Percentiles rank a stretch among this genome's conserved stretches.
Conservation (phyloP, 2,888 invertebrate genomes). For the Drosophila paracracens region DNA sequence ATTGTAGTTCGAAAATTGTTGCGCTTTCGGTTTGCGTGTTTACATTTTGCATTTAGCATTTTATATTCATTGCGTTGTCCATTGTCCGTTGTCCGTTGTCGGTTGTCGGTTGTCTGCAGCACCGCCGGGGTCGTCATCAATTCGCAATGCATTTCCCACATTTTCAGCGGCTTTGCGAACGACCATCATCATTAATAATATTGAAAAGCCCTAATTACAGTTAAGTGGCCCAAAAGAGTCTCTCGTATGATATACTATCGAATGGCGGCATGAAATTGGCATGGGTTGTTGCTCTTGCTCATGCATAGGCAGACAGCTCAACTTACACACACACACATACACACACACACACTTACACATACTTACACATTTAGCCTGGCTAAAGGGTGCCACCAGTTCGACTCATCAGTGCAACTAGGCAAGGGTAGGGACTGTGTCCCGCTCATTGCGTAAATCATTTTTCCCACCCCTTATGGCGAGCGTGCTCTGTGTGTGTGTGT, state of each 20-base stretch:
- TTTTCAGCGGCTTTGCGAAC: constrained; percentile 52
- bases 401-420: constrained; percentile 10
- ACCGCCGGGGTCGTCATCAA: constrained; percentile 67
- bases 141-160: constrained; percentile 80
- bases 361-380: constrained; percentile 43
- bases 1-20: constrained; percentile 78
- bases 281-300: constrained; percentile 5
- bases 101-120: constrained; percentile 33
- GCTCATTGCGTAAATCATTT: constrained; percentile 74
- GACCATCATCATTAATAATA: constrained; percentile 81
- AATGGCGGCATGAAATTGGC: constrained; percentile 9
- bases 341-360: background rate
- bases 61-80: constrained; percentile 63
- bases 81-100: constrained; percentile 21
- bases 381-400: constrained; percentile 45
- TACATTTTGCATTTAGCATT: constrained; percentile 60
- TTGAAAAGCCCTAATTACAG: constrained; percentile 80
- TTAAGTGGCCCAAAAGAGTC: constrained; percentile 75
- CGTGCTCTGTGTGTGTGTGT: constrained; percentile 12
- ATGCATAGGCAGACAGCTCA: constrained; percentile 13
- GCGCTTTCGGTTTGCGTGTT: constrained; percentile 78
- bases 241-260: constrained; percentile 12
- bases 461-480: constrained; percentile 66
- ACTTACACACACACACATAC: background rate
- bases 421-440: constrained; percentile 18